Evolutionary conservation across 2,797 vertebrate genomes (phyloP), one percentile per base, ranked within the genome.

Genomic region (Acipenser transmontanus): DNA sequence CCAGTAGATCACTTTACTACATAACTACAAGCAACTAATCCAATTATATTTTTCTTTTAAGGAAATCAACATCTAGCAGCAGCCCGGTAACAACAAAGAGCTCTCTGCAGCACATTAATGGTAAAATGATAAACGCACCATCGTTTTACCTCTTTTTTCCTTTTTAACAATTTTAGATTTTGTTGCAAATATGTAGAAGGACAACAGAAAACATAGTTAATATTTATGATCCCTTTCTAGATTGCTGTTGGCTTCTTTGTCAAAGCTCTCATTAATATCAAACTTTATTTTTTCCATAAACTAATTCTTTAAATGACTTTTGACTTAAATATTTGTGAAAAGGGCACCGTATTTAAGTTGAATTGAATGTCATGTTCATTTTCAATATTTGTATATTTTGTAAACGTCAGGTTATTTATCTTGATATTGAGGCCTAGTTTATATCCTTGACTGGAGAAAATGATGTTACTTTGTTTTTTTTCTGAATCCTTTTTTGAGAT

Each of bases 31-130:
- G 1, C 54, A 57, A 57, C 6, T 52, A 8, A n/a, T 10, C 47
- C 5, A 48, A 47, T 17, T 12, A 11, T 61, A 49, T 60, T 60
- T 13, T 69, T 77, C 6, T 66, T 69, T 60, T 64, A 70, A 90
- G 88, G 70, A 89, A 86, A 72, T 71, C 81, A 13, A 88, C 88
- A 50, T 77, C 81, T 12, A 80, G 77, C 60, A 71, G 71, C 60
- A 68, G 79, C n/a, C 77, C 82, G 64, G 85, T 80, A 72, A 63
- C 76, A 0, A 80, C 79, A 11, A 88, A 84, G 73, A 80, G 80
- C 56, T 78, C 83, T 63, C 75, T 82, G 73, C 66, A 80, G 49
- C 69, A 78, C 47, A 81, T 77, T 20, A 88, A 82, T 80, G 85
- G 88, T 88, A 83, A 59, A 20, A 50, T 1, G 8, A 34, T 8